Base-by-base conservation (phyloP, 2,113 vertebrate genomes). In the Vulpes lagopus region DNA sequence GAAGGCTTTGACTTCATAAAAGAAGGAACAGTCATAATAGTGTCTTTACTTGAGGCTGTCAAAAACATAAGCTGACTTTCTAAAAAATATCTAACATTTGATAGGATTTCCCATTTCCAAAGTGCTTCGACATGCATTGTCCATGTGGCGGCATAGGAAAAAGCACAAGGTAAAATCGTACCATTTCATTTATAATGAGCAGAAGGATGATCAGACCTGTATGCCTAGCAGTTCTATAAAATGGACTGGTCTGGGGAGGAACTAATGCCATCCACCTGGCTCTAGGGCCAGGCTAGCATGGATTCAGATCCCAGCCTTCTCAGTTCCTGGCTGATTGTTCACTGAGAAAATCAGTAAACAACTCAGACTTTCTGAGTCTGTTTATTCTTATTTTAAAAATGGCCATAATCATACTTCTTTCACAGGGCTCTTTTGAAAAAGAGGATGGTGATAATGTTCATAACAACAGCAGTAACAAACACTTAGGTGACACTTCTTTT, bases 1-100 rank as follows among this genome's bases (percentile, higher is more conserved):
- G 60, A 97, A 97, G 85, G 80, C 81, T 96, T 93, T 98, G 94
- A 88, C 90, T 94, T 94, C 84, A 95, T 35, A 71, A 89, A 97
- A 96, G 80, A 97, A 98, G 86, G 64, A 90, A 81, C 38, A 84
- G n/a, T 82, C 88, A 86, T 92, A 43, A 53, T 49, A 12, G 43
- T 71, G 87, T 94, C 23, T 94, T 82, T 83, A 67, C 27, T 76
- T 74, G 79, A 74, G 20, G 30, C 20, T 90, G 17, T 88, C n/a
- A 93, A 90, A 93, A 94, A 78, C 35, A 84, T 71, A 55, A 83
- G 51, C 55, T 20, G 59, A n/a, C 73, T 78, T 94, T 89, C 10
- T 65, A 43, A 96, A 67, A 57, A 55, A 49, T 55, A 57, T 10
- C 30, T 67, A 38, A 69, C 4, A 76, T 85, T 94, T 83, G 71